Percentiles rank a stretch among this genome's conserved stretches.
phyloP scores from a whole-genome alignment of 2,888 invertebrate species.

The Cerceris rybyensis region DNA sequence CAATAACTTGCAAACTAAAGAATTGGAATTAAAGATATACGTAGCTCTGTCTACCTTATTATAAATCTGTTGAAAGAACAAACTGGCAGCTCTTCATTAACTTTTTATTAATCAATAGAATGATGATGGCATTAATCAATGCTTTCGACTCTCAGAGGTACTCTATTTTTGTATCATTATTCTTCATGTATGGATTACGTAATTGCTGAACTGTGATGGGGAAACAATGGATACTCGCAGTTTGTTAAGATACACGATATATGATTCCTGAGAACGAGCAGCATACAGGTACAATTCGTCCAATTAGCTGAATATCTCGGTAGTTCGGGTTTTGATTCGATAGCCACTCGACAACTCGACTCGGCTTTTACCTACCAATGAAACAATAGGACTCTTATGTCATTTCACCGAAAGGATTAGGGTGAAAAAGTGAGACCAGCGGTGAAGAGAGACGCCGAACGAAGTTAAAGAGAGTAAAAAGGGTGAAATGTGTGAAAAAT shows the following conservation, averaged over 20 bases:
- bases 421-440: not conserved
- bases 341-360: slow-evolving; percentile 33
- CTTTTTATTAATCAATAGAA: too few relatives aligned
- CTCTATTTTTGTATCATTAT: not conserved
- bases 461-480: too few relatives aligned
- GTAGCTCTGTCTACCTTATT: too few relatives aligned
- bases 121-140: not conserved
- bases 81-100: too few relatives aligned
- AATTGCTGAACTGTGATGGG: slow-evolving; percentile 21
- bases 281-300: slow-evolving; percentile 37
- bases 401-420: not conserved
- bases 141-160: not conserved
- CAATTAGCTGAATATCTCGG: slow-evolving; percentile 44
- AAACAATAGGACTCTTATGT: slow-evolving; percentile 9
- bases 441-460: not conserved
- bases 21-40: too few relatives aligned
- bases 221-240: slow-evolving; percentile 26
- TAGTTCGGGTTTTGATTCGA: slow-evolving; percentile 22
- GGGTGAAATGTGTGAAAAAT: too few relatives aligned
- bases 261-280: slow-evolving; percentile 31
- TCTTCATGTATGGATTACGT: slow-evolving; percentile 5
- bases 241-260: slow-evolving; percentile 23
- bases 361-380: slow-evolving; percentile 16
- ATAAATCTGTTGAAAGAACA: too few relatives aligned
- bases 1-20: too few relatives aligned